Percentiles rank a stretch among this genome's conserved stretches.
Conservation (phyloP, 1,140 invertebrate species). For the Cydia pomonella region DNA sequence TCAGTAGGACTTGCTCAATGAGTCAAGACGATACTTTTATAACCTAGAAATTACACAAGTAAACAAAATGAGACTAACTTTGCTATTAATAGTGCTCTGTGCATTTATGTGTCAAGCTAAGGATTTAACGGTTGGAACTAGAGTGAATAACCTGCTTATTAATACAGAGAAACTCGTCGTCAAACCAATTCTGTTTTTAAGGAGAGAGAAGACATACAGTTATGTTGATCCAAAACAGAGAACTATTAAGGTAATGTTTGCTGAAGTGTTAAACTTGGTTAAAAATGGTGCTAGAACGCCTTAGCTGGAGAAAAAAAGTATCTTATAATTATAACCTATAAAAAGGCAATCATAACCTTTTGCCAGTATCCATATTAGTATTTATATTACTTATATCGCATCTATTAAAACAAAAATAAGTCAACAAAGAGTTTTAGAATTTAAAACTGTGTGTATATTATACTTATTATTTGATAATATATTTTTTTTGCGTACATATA, state of each 20-base stretch:
- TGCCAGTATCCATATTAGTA: too few relatives aligned
- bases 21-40: constrained; percentile 10
- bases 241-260: constrained; percentile 63
- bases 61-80: constrained; percentile 56
- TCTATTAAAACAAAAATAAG: too few relatives aligned
- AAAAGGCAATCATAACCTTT: too few relatives aligned
- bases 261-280: background rate
- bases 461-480: too few relatives aligned
- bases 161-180: constrained; percentile 66
- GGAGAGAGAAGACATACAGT: constrained; percentile 64
- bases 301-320: too few relatives aligned
- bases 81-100: constrained; percentile 52
- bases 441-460: too few relatives aligned
- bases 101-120: constrained; percentile 54
- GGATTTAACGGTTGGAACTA: constrained; percentile 62
- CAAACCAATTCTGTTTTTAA: constrained; percentile 54
- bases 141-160: constrained; percentile 67
- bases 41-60: constrained; percentile 34
- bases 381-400: too few relatives aligned
- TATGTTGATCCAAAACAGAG: constrained; percentile 62
- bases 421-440: too few relatives aligned
- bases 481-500: too few relatives aligned
- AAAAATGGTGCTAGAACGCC: too few relatives aligned
- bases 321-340: too few relatives aligned
- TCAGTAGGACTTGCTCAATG: constrained; percentile 16